Conservation (phyloP, 2,888 invertebrate species). For the Lydus trimaculatus region DNA sequence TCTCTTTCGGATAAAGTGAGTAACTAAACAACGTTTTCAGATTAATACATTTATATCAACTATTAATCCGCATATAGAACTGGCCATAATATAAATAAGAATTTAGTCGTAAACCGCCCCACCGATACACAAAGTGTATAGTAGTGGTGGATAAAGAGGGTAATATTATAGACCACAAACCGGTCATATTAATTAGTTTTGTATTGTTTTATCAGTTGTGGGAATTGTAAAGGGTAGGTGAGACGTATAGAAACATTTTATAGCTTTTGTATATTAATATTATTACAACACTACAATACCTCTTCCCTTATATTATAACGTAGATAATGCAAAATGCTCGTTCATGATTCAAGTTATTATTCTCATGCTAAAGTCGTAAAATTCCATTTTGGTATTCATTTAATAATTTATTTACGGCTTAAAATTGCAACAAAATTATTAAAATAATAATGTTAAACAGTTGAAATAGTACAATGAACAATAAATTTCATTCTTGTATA, state of each 20-base stretch:
- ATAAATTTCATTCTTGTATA: constrained; percentile 13
- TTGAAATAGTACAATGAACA: neutral
- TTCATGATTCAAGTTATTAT: constrained; percentile 6
- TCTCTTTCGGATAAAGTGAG: neutral
- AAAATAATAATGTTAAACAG: neutral
- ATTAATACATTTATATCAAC: constrained; percentile 10
- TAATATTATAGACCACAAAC: constrained; percentile 41
- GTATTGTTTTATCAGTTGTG: constrained; percentile 30
- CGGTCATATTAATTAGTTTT: constrained; percentile 33
- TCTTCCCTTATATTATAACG: neutral
- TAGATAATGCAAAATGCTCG: neutral
- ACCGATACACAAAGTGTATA: too few relatives aligned
- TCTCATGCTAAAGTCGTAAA: neutral
- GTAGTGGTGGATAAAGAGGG: neutral
- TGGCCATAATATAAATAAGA: constrained; percentile 4
- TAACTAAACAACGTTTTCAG: constrained; percentile 3
- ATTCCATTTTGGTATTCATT: neutral
- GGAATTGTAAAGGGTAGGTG: neutral
- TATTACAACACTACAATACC: constrained; percentile 8
- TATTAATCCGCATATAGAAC: constrained; percentile 7
- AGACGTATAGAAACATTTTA: neutral
- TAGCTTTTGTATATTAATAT: constrained; percentile 11
- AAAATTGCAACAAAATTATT: neutral
- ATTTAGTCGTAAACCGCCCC: neutral
- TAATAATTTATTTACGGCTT: neutral